Percentiles rank a stretch among this genome's conserved stretches.
Conservation (phyloP, 2,113 vertebrate species). For the Mormyrus lacerda region DNA sequence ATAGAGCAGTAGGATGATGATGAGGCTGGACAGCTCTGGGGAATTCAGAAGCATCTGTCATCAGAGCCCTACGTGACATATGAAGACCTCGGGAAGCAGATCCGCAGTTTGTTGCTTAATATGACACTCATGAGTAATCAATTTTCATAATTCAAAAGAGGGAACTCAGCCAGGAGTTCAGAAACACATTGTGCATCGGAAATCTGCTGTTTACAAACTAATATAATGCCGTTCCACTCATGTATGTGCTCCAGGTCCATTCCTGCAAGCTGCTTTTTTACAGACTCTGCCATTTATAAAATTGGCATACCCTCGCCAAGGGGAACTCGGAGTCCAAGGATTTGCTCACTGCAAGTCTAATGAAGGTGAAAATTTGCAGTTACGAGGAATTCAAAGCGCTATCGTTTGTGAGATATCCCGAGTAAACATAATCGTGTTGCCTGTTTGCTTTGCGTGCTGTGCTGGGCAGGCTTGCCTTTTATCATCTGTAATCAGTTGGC, state of each 20-base stretch:
- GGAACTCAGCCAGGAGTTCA: not conserved
- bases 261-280: not conserved
- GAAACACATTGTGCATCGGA: not conserved
- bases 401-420: not conserved
- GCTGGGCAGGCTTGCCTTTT: not conserved
- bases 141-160: not conserved
- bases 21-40: not conserved
- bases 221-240: not conserved
- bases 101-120: not conserved
- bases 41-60: not conserved
- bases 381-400: not conserved
- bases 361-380: constrained; percentile 2
- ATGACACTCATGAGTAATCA: not conserved
- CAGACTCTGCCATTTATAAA: not conserved
- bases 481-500: not conserved
- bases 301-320: not conserved
- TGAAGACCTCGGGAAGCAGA: not conserved
- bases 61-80: not conserved
- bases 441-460: not conserved
- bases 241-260: not conserved
- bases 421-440: not conserved
- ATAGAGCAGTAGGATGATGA: not conserved
- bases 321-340: not conserved
- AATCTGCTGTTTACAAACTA: not conserved
- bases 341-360: not conserved